Conservation (phyloP, 2,888 invertebrate genomes). For the Rhamnusium bicolor region DNA sequence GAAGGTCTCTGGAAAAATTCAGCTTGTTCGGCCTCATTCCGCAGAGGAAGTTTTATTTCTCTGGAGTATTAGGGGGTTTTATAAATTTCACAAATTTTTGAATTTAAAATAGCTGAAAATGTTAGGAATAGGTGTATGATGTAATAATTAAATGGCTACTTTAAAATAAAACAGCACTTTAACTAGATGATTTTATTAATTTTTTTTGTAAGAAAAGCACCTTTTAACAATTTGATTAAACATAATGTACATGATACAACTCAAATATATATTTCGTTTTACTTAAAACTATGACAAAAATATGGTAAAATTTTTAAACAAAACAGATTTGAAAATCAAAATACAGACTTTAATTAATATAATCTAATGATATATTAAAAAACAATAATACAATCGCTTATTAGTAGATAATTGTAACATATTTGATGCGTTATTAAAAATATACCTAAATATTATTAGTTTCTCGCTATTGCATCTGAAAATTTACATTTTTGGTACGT, state of each 20-base stretch:
- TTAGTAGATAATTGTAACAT: conserved; percentile 15
- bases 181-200: conserved; percentile 5
- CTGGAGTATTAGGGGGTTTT: too few species aligned
- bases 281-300: conserved; percentile 18
- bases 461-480: not conserved
- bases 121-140: too few species aligned
- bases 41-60: too few species aligned
- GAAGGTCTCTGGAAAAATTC: too few species aligned
- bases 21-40: too few species aligned
- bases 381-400: conserved; percentile 19
- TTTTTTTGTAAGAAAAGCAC: conserved; percentile 30
- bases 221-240: conserved; percentile 24
- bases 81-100: too few species aligned
- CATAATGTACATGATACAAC: conserved; percentile 16
- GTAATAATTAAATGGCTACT: too few species aligned
- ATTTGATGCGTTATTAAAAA: conserved; percentile 28
- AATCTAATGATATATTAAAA: conserved; percentile 18
- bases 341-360: conserved; percentile 17
- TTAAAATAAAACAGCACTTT: not conserved
- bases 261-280: conserved; percentile 13
- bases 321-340: not conserved
- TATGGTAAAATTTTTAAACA: conserved; percentile 6
- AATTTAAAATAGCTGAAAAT: too few species aligned
- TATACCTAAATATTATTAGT: too few species aligned
- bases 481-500: not conserved